Evolutionary conservation across 2,888 invertebrate species (phyloP), one percentile per base, ranked within the genome.

Genomic region (Vanessa cardui): DNA sequence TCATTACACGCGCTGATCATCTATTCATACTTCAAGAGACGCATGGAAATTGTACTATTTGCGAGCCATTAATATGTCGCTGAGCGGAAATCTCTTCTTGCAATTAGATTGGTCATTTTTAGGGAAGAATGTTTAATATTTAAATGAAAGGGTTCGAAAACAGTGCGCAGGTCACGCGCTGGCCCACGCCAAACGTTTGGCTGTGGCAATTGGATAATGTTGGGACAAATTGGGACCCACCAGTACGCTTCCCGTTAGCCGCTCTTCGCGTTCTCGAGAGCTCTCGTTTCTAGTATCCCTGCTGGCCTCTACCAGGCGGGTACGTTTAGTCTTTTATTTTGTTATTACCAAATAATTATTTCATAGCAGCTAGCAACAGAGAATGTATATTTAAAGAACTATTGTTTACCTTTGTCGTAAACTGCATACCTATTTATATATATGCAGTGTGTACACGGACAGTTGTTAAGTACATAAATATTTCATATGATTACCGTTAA

Each of bases 121-220:
- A 15, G 12, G 39, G 50, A 67, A 61, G 73, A 73, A 73, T 44
- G 54, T 65, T 68, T 50, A 73, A 70, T 64, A 68, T 44, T 70
- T 62, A 66, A 72, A 76, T 70, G 59, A 66, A 72, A 76, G 67
- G 72, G 73, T 71, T 73, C 78, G 74, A 79, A 84, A 86, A 87
- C 77, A 39, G 80, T 78, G 84, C 80, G 76, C 85, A 83, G 86
- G 88, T 89, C 90, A 88, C 89, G 90, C 85, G 88, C 82, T 83
- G 80, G 92, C 92, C 92, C 90, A 92, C 92, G 92, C 92, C 84
- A 90, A 92, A 86, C 89, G 88, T 84, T 92, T 91, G 86, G 83
- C 84, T 85, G 82, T 79, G 78, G 76, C 88, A 91, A 92, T 90
- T 91, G 91, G 86, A 90, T 91, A 91, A 91, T 91, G 82, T 79